A percentile compares a stretch with the other conserved stretches of the same genome.
These are phyloP conservation scores for Cossypha caffra DNA, from an alignment of 2,797 vertebrate genomes.

Conservation along the genomic window DNA sequence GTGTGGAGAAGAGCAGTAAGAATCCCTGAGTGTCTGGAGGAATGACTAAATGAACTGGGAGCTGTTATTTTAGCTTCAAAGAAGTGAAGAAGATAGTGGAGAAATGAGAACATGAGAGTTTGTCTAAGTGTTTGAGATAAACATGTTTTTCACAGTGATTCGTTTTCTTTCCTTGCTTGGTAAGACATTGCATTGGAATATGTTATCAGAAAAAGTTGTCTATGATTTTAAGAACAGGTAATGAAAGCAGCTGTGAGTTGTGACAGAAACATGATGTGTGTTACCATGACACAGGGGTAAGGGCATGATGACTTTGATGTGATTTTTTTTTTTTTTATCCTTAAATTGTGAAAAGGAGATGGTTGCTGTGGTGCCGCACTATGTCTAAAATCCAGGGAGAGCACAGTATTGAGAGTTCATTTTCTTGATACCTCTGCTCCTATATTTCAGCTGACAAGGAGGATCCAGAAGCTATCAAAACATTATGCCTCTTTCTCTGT, in stretches of 20 bases:
- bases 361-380: background rate
- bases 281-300: background rate
- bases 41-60: background rate
- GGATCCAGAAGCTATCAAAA: background rate
- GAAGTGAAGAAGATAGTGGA: background rate
- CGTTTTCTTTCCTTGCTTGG: background rate
- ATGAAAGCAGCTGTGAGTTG: background rate
- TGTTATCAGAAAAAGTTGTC: background rate
- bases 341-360: background rate
- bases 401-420: background rate
- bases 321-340: background rate
- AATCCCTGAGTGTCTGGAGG: background rate
- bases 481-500: background rate
- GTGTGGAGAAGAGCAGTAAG: background rate
- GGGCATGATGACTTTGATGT: background rate
- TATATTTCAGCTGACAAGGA: background rate
- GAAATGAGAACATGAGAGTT: background rate
- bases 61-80: background rate
- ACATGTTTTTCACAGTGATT: background rate
- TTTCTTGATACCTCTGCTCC: background rate
- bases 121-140: background rate
- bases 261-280: background rate
- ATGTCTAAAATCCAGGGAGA: background rate
- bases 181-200: background rate
- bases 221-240: background rate